phyloP scores from a whole-genome alignment of 2,888 invertebrate genomes.

The Microctonus hyperodae region DNA sequence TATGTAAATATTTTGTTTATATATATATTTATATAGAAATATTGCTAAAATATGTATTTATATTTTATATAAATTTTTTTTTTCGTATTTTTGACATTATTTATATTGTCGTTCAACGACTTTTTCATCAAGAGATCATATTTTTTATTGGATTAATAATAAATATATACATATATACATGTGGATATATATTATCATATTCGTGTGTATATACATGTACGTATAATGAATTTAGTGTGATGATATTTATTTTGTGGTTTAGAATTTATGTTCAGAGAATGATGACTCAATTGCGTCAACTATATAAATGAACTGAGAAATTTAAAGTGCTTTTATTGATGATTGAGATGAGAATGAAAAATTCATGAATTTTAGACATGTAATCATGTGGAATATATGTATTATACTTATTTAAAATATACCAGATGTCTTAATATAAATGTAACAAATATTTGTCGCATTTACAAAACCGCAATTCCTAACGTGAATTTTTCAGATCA shows the following conservation, averaged over 20 bases:
- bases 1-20: too few species aligned
- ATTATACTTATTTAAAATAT: background rate
- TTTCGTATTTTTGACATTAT: too few species aligned
- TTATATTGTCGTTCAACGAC: too few species aligned
- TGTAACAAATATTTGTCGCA: slow-evolving; percentile 11
- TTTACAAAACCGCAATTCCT: slow-evolving; percentile 15
- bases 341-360: background rate
- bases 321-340: background rate
- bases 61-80: too few species aligned
- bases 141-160: too few species aligned
- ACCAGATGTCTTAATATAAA: background rate
- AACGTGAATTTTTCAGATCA: slow-evolving; percentile 15
- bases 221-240: background rate
- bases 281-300: background rate
- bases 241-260: background rate
- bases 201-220: background rate
- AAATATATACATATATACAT: background rate
- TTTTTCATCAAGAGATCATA: too few species aligned
- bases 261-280: background rate
- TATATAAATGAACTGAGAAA: background rate
- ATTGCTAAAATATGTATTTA: too few species aligned
- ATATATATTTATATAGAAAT: too few species aligned
- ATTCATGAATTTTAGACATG: background rate
- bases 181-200: too few species aligned
- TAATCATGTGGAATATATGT: too few species aligned